These are phyloP conservation scores for Macropis europaea DNA, from an alignment of 2,888 invertebrate species.

Conservation along the genomic window DNA sequence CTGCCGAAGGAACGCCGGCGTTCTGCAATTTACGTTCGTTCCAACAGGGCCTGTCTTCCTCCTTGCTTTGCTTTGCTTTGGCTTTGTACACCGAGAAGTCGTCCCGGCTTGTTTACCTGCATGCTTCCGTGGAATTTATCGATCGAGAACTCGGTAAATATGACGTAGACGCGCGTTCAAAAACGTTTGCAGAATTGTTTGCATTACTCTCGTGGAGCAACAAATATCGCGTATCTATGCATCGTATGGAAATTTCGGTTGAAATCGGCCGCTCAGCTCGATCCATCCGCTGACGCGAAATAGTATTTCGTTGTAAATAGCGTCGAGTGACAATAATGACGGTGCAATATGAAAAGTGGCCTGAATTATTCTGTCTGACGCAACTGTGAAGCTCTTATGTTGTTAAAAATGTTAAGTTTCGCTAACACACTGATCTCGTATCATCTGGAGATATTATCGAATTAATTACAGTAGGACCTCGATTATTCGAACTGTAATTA, in stretches of 20 bases:
- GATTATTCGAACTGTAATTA: too few relatives aligned
- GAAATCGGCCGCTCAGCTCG: background rate
- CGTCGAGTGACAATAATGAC: too few relatives aligned
- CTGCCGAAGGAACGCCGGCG: conserved; percentile 63
- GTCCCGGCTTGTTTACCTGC: conserved; percentile 27
- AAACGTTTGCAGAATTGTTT: background rate
- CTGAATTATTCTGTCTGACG: too few relatives aligned
- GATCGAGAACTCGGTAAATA: conserved; percentile 16
- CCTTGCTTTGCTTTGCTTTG: background rate
- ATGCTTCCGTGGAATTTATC: conserved; percentile 17
- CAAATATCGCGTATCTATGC: background rate
- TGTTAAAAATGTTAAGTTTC: too few relatives aligned
- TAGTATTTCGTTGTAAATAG: too few relatives aligned
- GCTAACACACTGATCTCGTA: too few relatives aligned
- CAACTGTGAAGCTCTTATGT: too few relatives aligned
- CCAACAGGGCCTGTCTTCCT: conserved; percentile 24
- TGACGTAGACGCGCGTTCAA: conserved; percentile 5
- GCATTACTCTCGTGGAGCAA: background rate
- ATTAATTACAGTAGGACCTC: too few relatives aligned
- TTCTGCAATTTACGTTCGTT: conserved; percentile 60
- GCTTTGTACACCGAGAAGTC: conserved; percentile 29
- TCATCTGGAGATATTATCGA: too few relatives aligned
- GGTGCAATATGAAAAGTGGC: too few relatives aligned
- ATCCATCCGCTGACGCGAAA: background rate
- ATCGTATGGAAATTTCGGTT: background rate